phyloP scores from a whole-genome alignment of 1,140 invertebrate species.

The Helicoverpa zea region DNA sequence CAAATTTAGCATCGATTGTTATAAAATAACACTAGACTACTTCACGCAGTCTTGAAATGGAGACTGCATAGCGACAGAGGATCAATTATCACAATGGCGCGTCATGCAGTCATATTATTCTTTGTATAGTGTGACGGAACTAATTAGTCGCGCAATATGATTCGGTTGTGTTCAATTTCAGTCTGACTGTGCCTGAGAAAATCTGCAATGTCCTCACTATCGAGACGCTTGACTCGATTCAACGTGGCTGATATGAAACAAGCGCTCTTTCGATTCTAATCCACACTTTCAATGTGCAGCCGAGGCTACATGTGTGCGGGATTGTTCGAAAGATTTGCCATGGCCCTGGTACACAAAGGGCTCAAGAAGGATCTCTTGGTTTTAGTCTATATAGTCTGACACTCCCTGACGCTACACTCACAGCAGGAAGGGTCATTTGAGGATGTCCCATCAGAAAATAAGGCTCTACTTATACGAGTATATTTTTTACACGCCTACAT shows the following conservation, averaged over 20 bases:
- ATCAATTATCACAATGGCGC: neutral
- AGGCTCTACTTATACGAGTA: no score
- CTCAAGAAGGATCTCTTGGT: no score
- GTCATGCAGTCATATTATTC: neutral
- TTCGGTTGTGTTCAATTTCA: neutral
- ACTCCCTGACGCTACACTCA: no score
- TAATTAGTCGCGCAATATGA: neutral
- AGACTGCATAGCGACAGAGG: neutral
- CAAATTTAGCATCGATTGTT: neutral
- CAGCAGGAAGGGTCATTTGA: no score
- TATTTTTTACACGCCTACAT: no score
- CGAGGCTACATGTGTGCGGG: no score
- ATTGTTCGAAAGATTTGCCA: no score
- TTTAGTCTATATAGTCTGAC: no score
- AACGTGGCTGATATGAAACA: neutral
- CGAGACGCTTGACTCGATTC: neutral
- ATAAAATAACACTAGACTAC: neutral
- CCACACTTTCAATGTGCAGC: no score
- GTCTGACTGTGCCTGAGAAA: neutral
- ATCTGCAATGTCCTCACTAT: neutral
- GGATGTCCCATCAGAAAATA: no score
- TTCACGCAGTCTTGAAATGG: neutral
- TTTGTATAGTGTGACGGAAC: neutral
- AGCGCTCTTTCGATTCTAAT: no score
- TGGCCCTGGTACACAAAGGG: no score